Conservation (phyloP, 2,888 invertebrate genomes). For the Apotomis turbidana region DNA sequence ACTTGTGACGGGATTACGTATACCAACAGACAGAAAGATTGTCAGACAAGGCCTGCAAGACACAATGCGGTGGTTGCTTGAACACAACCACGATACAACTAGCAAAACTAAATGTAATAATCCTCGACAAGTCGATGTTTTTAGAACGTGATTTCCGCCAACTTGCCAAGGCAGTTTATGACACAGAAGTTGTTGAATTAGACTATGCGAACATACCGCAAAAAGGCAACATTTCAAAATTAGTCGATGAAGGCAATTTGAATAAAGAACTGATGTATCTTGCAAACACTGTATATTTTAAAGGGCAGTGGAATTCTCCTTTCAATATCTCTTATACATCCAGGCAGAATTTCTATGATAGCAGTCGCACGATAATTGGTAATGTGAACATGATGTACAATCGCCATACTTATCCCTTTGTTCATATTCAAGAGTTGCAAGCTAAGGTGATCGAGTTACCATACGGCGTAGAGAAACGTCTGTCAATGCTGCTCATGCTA, state of each 20-base stretch:
- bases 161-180: constrained; percentile 54
- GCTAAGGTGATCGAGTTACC: constrained; percentile 87
- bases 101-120: constrained; percentile 68
- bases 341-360: constrained; percentile 82
- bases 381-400: constrained; percentile 91
- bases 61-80: constrained; percentile 62
- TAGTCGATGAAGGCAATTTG: constrained; percentile 70
- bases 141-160: constrained; percentile 57
- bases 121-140: constrained; percentile 54
- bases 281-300: constrained; percentile 87
- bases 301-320: constrained; percentile 87
- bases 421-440: constrained; percentile 80
- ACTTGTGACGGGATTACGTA: constrained; percentile 68
- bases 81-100: constrained; percentile 66
- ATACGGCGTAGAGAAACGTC: constrained; percentile 83
- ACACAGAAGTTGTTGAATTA: constrained; percentile 57
- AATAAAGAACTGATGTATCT: constrained; percentile 83
- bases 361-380: constrained; percentile 75
- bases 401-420: constrained; percentile 83
- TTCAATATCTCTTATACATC: constrained; percentile 84
- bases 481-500: constrained; percentile 87
- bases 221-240: constrained; percentile 60
- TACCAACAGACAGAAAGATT: constrained; percentile 45
- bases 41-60: constrained; percentile 55
- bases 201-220: constrained; percentile 61